Evolutionary conservation across 2,888 invertebrate species (phyloP).

Genomic region (Ophonus ardosiacus): DNA sequence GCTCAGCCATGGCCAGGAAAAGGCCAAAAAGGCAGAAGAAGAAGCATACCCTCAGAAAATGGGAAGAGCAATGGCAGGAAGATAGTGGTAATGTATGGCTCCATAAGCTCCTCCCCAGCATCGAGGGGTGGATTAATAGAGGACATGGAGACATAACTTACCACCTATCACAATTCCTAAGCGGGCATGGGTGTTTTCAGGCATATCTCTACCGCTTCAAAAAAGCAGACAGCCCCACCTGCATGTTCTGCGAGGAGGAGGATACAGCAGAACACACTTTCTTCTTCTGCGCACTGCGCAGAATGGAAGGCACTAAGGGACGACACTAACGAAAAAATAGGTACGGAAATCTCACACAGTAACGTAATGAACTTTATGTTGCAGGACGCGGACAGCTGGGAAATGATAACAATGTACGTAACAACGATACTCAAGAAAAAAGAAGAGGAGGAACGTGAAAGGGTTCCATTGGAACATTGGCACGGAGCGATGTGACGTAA

Average conservation of each 20-base stretch:
- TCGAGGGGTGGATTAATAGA: not conserved
- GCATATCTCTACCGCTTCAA: not conserved
- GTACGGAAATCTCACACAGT: too few species aligned
- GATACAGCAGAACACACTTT: constrained; percentile 47
- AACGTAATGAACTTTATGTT: too few species aligned
- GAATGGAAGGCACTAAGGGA: not conserved
- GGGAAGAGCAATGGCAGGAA: not conserved
- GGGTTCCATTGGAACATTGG: too few species aligned
- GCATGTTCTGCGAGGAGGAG: not conserved
- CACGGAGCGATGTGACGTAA: too few species aligned
- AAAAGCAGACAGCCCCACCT: not conserved
- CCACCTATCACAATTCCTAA: not conserved
- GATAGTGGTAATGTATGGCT: not conserved
- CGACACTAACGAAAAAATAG: too few species aligned
- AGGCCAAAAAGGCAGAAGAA: not conserved
- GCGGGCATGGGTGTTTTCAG: constrained; percentile 45
- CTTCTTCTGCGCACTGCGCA: not conserved
- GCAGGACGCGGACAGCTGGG: too few species aligned
- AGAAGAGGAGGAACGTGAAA: too few species aligned
- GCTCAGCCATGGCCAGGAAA: not conserved
- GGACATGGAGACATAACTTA: not conserved
- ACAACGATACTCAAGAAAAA: too few species aligned
- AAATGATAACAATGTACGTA: too few species aligned
- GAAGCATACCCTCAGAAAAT: not conserved
- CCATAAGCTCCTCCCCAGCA: not conserved